Conservation (phyloP, 2,797 vertebrate genomes). For the Trachops cirrhosus region DNA sequence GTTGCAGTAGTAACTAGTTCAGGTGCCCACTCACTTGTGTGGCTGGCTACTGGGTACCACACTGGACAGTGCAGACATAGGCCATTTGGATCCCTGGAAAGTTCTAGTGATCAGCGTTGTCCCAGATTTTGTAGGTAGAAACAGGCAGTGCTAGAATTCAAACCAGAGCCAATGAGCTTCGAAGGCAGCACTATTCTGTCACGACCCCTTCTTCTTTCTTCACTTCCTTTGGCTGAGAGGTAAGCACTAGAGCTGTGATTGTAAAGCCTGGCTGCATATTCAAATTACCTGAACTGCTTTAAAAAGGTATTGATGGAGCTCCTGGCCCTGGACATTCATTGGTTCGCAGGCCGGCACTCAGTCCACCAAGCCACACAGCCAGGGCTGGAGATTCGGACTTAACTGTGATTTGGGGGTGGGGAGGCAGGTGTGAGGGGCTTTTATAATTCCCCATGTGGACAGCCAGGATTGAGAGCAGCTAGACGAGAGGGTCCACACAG, state of each 20-base stretch:
- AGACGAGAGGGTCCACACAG: not conserved
- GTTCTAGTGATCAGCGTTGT: not conserved
- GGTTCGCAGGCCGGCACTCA: too few species aligned
- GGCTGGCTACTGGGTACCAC: not conserved
- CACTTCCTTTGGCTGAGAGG: slow-evolving; percentile 3
- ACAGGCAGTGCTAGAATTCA: not conserved
- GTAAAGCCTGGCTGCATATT: not conserved
- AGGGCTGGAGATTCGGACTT: not conserved
- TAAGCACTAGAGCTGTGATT: not conserved
- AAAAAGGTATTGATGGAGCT: not conserved
- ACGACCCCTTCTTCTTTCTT: not conserved
- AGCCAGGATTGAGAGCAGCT: not conserved
- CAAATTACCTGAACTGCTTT: not conserved
- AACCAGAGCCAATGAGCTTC: not conserved
- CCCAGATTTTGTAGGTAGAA: not conserved
- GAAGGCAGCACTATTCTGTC: not conserved
- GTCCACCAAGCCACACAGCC: too few species aligned
- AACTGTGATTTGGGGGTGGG: not conserved
- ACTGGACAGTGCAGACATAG: rapidly evolving
- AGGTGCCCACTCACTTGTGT: not conserved
- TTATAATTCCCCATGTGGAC: not conserved
- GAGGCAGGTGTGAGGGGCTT: not conserved
- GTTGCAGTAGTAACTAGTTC: not conserved
- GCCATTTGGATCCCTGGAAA: not conserved
- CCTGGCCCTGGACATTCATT: too few species aligned